Base-by-base conservation (phyloP, 1,140 invertebrate genomes). In the Euura lappo region DNA sequence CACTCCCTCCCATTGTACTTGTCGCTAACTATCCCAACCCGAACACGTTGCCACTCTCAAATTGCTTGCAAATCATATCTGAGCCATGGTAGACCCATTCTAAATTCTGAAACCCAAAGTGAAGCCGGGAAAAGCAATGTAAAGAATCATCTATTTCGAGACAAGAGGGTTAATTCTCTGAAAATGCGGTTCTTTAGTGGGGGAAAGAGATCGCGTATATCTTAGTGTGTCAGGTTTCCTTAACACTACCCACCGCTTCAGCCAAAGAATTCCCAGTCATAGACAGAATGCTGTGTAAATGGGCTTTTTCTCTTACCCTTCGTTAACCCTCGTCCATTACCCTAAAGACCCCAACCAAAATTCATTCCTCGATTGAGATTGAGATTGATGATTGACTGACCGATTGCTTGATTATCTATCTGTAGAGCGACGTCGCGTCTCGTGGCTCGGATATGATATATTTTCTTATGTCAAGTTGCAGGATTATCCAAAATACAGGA, bases 371-470 rank as follows among this genome's bases (percentile, higher is more conserved):
- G 10, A 44, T 70, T 13, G 28, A 28, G 28, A 28, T 28, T 28
- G 28, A 28, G 28, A 28, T 28, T 28, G 28, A 28, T 28, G 10
- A 68, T 11, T 68, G 11, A 13, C 43, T 68, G 11, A 8, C 28
- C 67, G 67, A 44, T 44, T 69, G 70, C 46, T 45, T 66, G 28
- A 45, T 69, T 46, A 64, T 46, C 44, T 71, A 47, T 64, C 45
- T 68, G 46, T 77, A 77, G 79, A 85, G 79, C 81, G 74, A 79
- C 78, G 79, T 79, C 78, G 73, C 79, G 81, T 84, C 81, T 87
- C 82, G 84, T 90, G 90, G 90, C 90, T 91, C 90, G 90, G 90
- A 91, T 91, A 91, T 91, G 90, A 90, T 90, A 86, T 81, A 83
- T 71, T 69, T 45, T 46, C 70, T 72, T 71, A 71, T 84, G 73